phyloP scores from a whole-genome alignment of 2,797 vertebrate species.

The Myripristis murdjan region DNA sequence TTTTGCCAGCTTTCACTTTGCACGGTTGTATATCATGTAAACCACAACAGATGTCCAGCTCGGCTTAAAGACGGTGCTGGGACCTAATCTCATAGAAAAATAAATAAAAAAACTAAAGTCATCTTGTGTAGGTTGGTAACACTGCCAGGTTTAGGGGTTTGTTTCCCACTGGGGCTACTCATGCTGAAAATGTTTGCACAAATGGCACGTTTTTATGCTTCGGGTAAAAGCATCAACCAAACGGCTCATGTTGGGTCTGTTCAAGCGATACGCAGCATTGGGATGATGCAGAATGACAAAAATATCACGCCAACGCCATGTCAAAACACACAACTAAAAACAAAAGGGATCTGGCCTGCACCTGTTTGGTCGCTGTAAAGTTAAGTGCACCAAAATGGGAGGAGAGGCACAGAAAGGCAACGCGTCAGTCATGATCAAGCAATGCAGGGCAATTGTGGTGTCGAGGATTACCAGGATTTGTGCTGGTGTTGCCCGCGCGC shows the following conservation, averaged over 20 bases:
- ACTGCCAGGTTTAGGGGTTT: constrained; percentile 51
- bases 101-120: constrained; percentile 44
- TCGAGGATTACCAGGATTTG: too few species aligned
- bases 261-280: neutral
- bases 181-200: constrained; percentile 63
- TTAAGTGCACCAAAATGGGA: too few species aligned
- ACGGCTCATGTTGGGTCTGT: neutral
- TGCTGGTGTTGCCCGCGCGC: too few species aligned
- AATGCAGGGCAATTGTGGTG: too few species aligned
- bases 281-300: neutral
- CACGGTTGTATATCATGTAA: constrained; percentile 11
- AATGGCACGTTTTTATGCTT: constrained; percentile 52
- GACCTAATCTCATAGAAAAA: constrained; percentile 21
- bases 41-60: constrained; percentile 59
- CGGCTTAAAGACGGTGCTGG: constrained; percentile 21
- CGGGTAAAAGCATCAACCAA: constrained; percentile 17
- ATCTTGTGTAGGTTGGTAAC: constrained; percentile 42
- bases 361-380: too few species aligned
- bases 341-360: too few species aligned
- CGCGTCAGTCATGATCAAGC: too few species aligned
- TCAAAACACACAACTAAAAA: neutral
- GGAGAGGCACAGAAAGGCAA: too few species aligned
- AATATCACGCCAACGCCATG: neutral
- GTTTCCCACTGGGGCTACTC: constrained; percentile 56
- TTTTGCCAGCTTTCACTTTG: constrained; percentile 25